phyloP scores from a whole-genome alignment of 2,113 vertebrate species.

The Eolophus roseicapilla region DNA sequence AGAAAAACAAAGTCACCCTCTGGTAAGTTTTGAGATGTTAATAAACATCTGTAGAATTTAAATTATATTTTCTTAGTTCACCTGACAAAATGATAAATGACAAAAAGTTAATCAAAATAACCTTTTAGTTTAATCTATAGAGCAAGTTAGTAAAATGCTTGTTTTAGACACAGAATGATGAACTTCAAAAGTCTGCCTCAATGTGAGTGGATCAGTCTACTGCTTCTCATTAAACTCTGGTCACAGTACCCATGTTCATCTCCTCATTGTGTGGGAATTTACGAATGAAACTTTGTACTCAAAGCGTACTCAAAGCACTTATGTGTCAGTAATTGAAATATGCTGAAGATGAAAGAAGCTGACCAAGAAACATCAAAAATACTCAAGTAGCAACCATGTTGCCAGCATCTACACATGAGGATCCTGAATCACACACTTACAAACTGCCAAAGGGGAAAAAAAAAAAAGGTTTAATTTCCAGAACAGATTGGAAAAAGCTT shows the following conservation, averaged over 20 bases:
- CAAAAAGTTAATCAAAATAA: constrained; percentile 33
- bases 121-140: constrained; percentile 15
- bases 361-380: constrained; percentile 69
- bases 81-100: not conserved
- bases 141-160: constrained; percentile 13
- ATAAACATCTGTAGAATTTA: not conserved
- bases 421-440: constrained; percentile 20
- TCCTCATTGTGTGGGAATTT: constrained; percentile 25
- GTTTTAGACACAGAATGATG: constrained; percentile 17
- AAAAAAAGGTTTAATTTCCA: constrained; percentile 42
- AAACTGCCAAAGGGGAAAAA: not conserved
- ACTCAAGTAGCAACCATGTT: constrained; percentile 43
- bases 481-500: not conserved
- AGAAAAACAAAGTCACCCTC: not conserved
- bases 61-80: not conserved
- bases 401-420: constrained; percentile 17
- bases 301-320: constrained; percentile 21
- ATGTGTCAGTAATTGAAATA: constrained; percentile 64
- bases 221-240: constrained; percentile 53
- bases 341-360: constrained; percentile 68
- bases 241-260: not conserved
- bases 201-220: constrained; percentile 27
- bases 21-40: not conserved
- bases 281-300: constrained; percentile 18
- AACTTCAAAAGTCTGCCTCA: constrained; percentile 37